These are phyloP conservation scores for Loris lydekkerianus DNA, from an alignment of 2,797 vertebrate species.

Conservation along the genomic window DNA sequence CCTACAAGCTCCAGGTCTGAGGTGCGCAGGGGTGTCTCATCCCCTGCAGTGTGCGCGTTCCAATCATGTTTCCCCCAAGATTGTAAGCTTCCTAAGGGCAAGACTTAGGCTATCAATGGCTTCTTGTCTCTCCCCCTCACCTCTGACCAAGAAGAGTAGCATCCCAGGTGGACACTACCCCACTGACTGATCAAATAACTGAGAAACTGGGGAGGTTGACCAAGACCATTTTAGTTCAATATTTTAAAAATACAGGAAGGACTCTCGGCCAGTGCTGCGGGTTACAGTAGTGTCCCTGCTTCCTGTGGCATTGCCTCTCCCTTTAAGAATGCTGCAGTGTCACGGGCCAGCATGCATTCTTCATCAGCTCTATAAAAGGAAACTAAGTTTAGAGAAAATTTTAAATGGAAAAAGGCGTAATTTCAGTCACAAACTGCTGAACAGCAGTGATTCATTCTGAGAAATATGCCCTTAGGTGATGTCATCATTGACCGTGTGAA, in stretches of 20 bases:
- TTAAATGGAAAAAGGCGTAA: background rate
- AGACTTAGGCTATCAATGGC: rapidly evolving
- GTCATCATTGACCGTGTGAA: too few species aligned
- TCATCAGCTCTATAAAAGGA: background rate
- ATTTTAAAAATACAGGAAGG: background rate
- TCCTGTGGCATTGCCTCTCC: background rate
- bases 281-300: rapidly evolving
- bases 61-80: too few species aligned
- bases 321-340: background rate
- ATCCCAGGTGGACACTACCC: background rate
- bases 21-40: background rate
- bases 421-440: background rate
- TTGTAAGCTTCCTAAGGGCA: too few species aligned
- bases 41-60: background rate
- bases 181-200: background rate
- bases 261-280: rapidly evolving
- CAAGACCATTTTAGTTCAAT: background rate
- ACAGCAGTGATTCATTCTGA: background rate
- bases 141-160: background rate
- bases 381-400: background rate
- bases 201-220: background rate
- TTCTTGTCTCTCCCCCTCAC: background rate
- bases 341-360: background rate
- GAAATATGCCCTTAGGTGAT: background rate
- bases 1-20: too few species aligned